A percentile compares a stretch with the other conserved stretches of the same genome.
Conservation (phyloP, 2,797 vertebrate species). For the Tragelaphus eurycerus region DNA sequence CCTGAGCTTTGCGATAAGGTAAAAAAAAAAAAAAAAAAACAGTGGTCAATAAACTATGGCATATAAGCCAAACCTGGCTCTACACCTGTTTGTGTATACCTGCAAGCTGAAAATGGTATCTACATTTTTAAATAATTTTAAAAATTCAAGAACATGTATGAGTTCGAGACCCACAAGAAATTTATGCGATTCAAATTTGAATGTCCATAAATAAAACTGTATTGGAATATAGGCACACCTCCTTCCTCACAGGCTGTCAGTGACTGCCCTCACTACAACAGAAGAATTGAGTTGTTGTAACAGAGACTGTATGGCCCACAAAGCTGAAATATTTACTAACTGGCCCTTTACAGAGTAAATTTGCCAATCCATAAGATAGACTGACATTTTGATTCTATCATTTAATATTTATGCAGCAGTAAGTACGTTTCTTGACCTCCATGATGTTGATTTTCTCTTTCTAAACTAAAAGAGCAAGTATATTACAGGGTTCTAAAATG, state of each 20-base stretch:
- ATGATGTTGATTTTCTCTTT: background rate
- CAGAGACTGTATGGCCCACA: background rate
- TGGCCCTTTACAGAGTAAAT: background rate
- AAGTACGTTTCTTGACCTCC: background rate
- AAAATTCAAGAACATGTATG: background rate
- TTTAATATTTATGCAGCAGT: background rate
- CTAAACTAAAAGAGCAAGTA: background rate
- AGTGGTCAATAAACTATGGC: background rate
- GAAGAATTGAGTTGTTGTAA: background rate
- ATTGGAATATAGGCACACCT: background rate
- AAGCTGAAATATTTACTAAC: background rate
- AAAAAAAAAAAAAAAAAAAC: background rate
- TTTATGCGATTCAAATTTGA: background rate
- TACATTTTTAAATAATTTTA: background rate
- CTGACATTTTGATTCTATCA: background rate
- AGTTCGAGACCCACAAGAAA: background rate
- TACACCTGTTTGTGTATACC: background rate
- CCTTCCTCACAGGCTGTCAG: background rate
- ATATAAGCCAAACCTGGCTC: background rate
- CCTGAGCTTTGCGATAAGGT: conserved; percentile 38
- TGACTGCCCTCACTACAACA: background rate
- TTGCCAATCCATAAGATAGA: background rate
- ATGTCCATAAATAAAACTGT: background rate
- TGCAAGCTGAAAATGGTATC: background rate
- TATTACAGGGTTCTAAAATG: background rate